phyloP scores from a whole-genome alignment of 2,113 vertebrate species.

The Chaetodon trifascialis region DNA sequence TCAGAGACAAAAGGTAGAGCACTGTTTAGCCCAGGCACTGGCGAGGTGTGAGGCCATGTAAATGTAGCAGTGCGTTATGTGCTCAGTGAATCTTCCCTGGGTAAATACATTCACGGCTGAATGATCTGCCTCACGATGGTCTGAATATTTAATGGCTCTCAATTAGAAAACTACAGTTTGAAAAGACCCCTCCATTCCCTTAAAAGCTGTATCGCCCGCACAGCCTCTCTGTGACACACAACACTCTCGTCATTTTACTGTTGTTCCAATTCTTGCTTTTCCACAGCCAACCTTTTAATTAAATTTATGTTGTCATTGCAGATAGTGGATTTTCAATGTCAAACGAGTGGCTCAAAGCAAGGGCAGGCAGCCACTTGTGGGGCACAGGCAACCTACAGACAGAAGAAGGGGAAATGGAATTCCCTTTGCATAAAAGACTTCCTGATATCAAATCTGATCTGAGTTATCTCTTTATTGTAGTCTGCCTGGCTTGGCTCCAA shows the following conservation, averaged over 20 bases:
- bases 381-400: constrained; percentile 44
- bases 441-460: constrained; percentile 62
- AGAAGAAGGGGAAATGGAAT: constrained; percentile 62
- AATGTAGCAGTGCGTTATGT: constrained; percentile 40
- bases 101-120: constrained; percentile 52
- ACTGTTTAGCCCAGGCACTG: constrained; percentile 34
- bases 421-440: constrained; percentile 62
- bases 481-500: constrained; percentile 52
- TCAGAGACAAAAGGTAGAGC: constrained; percentile 8
- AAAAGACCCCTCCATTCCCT: constrained; percentile 14
- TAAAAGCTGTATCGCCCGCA: constrained; percentile 5
- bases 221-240: background rate
- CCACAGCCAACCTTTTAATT: constrained; percentile 58
- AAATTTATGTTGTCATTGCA: constrained; percentile 48
- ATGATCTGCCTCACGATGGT: constrained; percentile 3
- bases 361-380: constrained; percentile 60
- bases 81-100: constrained; percentile 46
- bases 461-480: constrained; percentile 61
- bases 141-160: constrained; percentile 58
- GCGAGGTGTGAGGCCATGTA: constrained; percentile 40
- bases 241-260: background rate
- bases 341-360: constrained; percentile 64
- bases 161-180: constrained; percentile 37
- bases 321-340: constrained; percentile 72
- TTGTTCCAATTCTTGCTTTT: constrained; percentile 44